phyloP scores from a whole-genome alignment of 2,797 vertebrate genomes.

The Pagetopsis macropterus region DNA sequence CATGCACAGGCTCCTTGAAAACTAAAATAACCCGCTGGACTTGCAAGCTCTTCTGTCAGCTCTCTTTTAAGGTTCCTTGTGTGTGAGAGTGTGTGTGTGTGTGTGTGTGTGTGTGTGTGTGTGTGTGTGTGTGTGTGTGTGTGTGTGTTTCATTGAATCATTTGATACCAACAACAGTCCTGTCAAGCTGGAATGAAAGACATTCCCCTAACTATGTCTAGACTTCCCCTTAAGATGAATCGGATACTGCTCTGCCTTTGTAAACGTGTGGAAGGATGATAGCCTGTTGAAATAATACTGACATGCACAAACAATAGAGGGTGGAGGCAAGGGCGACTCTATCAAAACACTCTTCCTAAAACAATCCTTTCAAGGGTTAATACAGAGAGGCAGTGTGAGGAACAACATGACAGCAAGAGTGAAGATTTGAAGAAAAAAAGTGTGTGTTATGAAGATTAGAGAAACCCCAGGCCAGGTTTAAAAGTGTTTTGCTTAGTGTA shows the following conservation, averaged over 20 bases:
- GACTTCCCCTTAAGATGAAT: slow-evolving; percentile 29
- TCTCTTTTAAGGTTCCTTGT: slow-evolving; percentile 32
- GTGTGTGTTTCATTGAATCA: slow-evolving; percentile 17
- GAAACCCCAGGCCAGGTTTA: slow-evolving; percentile 24
- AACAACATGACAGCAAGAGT: not conserved
- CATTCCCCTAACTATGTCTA: slow-evolving; percentile 13
- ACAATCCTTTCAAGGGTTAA: slow-evolving; percentile 13
- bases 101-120: too few relatives aligned
- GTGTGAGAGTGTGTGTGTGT: too few relatives aligned
- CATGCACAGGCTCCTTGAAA: slow-evolving; percentile 57
- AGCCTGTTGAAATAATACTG: slow-evolving; percentile 42
- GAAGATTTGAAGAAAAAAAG: not conserved
- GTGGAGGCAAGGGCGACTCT: slow-evolving; percentile 22
- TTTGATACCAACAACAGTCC: slow-evolving; percentile 33
- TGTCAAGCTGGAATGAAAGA: slow-evolving; percentile 23
- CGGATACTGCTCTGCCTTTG: slow-evolving; percentile 15
- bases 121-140: too few relatives aligned
- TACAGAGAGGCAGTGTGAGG: not conserved
- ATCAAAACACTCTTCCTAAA: slow-evolving; percentile 40
- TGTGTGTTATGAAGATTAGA: slow-evolving; percentile 11
- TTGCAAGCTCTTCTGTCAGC: slow-evolving; percentile 49
- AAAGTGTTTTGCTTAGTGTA: slow-evolving; percentile 32
- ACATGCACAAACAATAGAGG: slow-evolving; percentile 34
- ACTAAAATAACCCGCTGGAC: slow-evolving; percentile 78
- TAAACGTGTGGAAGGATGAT: slow-evolving; percentile 14